Evolutionary conservation across 2,888 invertebrate genomes (phyloP), one percentile per base, ranked within the genome.

Genomic region (Kuschelorhynchus macadamiae): DNA sequence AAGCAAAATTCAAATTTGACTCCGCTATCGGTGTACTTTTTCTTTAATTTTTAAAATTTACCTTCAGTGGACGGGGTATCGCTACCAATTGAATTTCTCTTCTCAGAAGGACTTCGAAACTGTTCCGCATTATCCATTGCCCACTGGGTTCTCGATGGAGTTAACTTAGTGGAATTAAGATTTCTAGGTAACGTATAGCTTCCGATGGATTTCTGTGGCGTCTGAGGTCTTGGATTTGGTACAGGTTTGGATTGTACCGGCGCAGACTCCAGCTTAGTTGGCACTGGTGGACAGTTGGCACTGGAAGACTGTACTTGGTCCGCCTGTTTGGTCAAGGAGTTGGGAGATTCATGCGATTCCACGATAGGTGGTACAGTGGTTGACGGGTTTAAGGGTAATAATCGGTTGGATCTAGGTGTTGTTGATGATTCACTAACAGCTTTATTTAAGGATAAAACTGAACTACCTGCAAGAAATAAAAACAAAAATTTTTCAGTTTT

Each of bases 381-480:
- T 25, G 52, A 20, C 9, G 76, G 74, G 70, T 76, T 85, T 83
- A 41, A 82, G 82, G 80, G 76, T 25, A 78, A 73, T 68, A 76
- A 60, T 47, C 79, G 60, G 89, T 90, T 73, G 88, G 76, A 72
- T 39, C 79, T 76, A 8, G 81, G 79, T 0, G 81, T 80, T 14
- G 74, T 64, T 84, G 59, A 46, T 33, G 61, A 9, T 21, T 71
- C 86, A 67, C 71, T 85, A 85, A 64, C 89, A 18, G 89, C 86
- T 84, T 93, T 93, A 81, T 93, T 93, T 61, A 95, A 81, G 60
- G 93, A 93, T 30, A 92, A 83, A 9, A 89, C 90, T 1, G 92
- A 93, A 79, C 92, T 93, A 2, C 71, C 71, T 71, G 25, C 9
- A 52, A 67, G 11, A 14, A 39, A 39, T 7, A 7, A 25, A 25